A percentile compares a stretch with the other conserved stretches of the same genome.
Conservation (phyloP, 2,797 vertebrate genomes). For the Aselliscus stoliczkanus region DNA sequence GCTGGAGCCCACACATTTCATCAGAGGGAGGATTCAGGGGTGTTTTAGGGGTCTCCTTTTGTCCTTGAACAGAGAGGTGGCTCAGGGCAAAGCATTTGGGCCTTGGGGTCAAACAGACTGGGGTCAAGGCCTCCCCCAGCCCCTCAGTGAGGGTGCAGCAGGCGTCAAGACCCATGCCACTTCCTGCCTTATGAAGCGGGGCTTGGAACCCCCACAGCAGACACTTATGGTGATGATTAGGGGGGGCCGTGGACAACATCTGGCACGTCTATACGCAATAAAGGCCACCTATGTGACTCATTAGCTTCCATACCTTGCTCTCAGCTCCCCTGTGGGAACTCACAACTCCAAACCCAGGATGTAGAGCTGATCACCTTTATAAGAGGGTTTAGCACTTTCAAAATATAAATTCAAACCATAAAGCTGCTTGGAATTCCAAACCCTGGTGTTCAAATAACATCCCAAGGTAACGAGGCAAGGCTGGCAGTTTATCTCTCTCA, state of each 20-base stretch:
- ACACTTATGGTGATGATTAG: fast-evolving
- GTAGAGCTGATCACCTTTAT: neutral
- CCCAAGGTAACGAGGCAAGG: neutral
- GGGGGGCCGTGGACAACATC: neutral
- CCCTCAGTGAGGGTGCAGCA: neutral
- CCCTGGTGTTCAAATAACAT: neutral
- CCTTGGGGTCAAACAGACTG: neutral
- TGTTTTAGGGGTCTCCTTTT: neutral
- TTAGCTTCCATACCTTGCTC: neutral
- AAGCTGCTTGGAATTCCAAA: neutral
- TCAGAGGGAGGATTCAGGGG: neutral
- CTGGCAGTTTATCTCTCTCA: neutral
- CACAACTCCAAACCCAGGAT: neutral
- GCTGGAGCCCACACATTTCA: neutral
- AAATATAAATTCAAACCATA: neutral
- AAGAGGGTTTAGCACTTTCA: neutral
- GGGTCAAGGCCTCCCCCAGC: neutral
- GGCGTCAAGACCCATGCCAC: neutral
- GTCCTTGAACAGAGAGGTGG: neutral
- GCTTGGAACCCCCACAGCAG: neutral
- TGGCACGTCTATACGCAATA: neutral
- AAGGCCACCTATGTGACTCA: neutral
- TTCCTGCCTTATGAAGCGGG: neutral
- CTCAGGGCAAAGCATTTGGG: neutral
- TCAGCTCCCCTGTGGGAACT: neutral